These are phyloP conservation scores for Cosmopolites sordidus DNA, from an alignment of 2,888 invertebrate genomes.

Conservation along the genomic window DNA sequence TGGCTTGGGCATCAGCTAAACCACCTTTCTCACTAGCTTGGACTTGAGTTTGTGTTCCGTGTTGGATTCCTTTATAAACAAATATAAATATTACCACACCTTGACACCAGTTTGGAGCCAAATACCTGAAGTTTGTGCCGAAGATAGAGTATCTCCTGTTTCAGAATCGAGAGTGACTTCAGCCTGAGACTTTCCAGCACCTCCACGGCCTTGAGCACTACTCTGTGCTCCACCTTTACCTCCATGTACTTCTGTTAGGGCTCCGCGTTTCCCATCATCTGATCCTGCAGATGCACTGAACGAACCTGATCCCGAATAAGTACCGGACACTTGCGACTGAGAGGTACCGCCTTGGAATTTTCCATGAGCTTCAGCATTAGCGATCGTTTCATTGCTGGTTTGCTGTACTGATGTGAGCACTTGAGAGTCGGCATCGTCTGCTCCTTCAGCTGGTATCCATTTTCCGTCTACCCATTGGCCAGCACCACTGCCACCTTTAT, in stretches of 20 bases:
- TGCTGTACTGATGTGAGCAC: slow-evolving; percentile 63
- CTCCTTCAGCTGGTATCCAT: slow-evolving; percentile 9
- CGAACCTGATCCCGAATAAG: slow-evolving; percentile 71
- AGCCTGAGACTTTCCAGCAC: slow-evolving; percentile 70
- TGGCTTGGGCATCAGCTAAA: slow-evolving; percentile 80
- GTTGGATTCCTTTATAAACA: slow-evolving; percentile 39
- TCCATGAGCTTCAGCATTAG: slow-evolving; percentile 73
- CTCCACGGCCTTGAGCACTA: slow-evolving; percentile 70
- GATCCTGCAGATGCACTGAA: slow-evolving; percentile 82
- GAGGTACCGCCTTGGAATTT: slow-evolving; percentile 70
- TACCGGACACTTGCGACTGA: slow-evolving; percentile 78
- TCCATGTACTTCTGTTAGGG: slow-evolving; percentile 65
- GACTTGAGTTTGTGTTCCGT: slow-evolving; percentile 75
- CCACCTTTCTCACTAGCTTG: slow-evolving; percentile 79
- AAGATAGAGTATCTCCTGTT: slow-evolving; percentile 70
- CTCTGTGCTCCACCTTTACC: slow-evolving; percentile 71
- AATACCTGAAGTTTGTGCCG: slow-evolving; percentile 62
- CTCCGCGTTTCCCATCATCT: slow-evolving; percentile 68
- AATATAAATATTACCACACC: too few species aligned
- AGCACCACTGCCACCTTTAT: slow-evolving; percentile 3
- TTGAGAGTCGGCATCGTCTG: slow-evolving; percentile 70
- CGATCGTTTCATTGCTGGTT: slow-evolving; percentile 61
- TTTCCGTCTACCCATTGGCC: slow-evolving; percentile 15
- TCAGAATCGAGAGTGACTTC: slow-evolving; percentile 72
- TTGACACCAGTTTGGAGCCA: background rate